These are phyloP conservation scores for Scaptomyza hsui DNA, from an alignment of 1,140 invertebrate genomes.

Conservation along the genomic window DNA sequence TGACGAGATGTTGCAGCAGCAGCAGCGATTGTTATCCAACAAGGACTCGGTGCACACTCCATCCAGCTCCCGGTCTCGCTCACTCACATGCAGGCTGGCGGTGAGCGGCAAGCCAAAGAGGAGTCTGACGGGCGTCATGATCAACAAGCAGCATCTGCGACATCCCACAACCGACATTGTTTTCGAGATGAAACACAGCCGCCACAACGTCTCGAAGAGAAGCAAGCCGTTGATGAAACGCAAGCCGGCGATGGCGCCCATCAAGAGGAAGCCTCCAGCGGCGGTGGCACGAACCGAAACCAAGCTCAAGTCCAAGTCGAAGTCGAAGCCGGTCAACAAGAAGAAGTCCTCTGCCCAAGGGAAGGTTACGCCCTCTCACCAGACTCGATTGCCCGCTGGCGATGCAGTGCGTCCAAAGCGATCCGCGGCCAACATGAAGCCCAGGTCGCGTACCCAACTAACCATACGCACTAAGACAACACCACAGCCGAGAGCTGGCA, in stretches of 20 bases:
- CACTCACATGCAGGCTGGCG: conserved; percentile 22
- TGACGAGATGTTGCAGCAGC: conserved; percentile 49
- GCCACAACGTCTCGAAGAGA: not conserved
- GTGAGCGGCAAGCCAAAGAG: not conserved
- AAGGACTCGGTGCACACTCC: no score
- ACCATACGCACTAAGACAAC: not conserved
- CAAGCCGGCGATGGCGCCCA: not conserved
- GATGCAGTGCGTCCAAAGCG: not conserved
- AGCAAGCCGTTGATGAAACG: conserved; percentile 2
- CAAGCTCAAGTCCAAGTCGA: not conserved
- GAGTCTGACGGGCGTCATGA: conserved; percentile 44
- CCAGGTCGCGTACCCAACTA: not conserved
- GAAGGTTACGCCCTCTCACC: not conserved
- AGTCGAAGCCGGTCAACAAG: not conserved
- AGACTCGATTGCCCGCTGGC: not conserved
- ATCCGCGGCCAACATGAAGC: not conserved
- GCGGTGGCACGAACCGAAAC: not conserved
- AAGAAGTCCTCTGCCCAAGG: not conserved
- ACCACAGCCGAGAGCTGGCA: no score
- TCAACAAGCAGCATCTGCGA: conserved; percentile 36
- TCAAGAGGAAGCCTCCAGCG: not conserved
- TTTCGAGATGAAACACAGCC: not conserved
- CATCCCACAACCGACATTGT: not conserved
- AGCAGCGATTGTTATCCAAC: conserved; percentile 10
- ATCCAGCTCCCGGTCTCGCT: conserved; percentile 1